Conservation (phyloP, 92 coral and sea anemone species). For the Umimayanthus chanpuru region DNA sequence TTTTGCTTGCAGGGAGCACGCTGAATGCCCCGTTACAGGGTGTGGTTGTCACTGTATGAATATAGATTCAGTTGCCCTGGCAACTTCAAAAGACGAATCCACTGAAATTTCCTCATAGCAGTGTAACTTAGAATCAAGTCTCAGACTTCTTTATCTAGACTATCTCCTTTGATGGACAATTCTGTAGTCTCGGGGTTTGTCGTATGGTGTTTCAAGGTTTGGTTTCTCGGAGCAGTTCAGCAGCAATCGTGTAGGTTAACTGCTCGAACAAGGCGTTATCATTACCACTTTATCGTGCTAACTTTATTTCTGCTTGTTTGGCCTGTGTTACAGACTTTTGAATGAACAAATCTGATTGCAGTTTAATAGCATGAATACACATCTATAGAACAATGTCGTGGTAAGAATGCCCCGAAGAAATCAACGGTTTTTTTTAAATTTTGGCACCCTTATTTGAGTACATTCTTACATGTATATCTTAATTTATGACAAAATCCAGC, state of each 20-base stretch:
- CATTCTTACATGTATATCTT: no score
- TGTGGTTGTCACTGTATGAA: conserved; percentile 97
- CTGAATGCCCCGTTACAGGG: conserved; percentile 94
- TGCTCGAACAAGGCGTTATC: no score
- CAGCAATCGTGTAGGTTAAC: background rate
- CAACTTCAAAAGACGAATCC: conserved; percentile 69
- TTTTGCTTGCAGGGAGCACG: conserved; percentile 71
- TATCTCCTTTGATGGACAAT: background rate
- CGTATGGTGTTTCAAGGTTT: background rate
- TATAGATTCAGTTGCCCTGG: conserved; percentile 92
- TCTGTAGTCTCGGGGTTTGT: background rate
- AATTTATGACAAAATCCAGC: no score
- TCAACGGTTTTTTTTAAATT: no score
- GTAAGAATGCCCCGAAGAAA: no score
- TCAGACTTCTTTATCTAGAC: background rate
- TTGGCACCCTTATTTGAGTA: no score
- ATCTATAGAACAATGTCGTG: no score
- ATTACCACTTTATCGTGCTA: no score
- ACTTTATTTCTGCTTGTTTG: no score
- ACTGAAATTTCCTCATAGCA: conserved; percentile 18
- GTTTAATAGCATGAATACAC: no score
- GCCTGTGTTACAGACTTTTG: no score
- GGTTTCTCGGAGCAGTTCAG: background rate
- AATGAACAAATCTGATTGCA: no score
- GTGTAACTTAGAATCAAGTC: background rate